Percentiles rank a stretch among this genome's conserved stretches.
Evolutionary conservation across 2,888 invertebrate genomes (phyloP).

Genomic region (Empis livida): DNA sequence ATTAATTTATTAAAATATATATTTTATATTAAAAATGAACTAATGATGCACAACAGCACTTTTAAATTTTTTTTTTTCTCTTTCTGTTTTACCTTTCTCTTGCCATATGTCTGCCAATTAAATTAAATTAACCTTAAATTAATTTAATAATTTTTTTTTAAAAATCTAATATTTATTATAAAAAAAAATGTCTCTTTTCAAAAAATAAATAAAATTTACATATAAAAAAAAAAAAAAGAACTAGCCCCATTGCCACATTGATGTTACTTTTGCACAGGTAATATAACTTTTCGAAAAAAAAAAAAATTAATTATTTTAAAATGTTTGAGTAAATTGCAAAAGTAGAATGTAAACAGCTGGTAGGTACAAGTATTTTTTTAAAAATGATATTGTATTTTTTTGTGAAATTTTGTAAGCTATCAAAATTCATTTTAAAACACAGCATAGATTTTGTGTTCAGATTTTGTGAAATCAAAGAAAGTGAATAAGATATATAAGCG

Average conservation of each 20-base stretch:
- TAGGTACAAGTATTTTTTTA: not conserved
- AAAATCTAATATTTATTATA: no score
- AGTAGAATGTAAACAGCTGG: not conserved
- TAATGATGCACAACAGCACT: conserved; percentile 26
- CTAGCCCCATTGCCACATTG: conserved; percentile 90
- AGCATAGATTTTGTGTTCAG: no score
- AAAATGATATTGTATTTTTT: not conserved
- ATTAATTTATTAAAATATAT: not conserved
- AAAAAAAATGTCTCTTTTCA: no score
- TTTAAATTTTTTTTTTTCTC: conserved; percentile 20
- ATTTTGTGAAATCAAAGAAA: no score
- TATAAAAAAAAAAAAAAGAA: not conserved
- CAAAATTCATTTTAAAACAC: no score
- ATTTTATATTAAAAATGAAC: not conserved
- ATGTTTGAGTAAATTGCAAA: not conserved
- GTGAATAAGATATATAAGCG: no score
- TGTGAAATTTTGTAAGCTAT: no score
- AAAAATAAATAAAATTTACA: no score
- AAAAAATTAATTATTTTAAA: conserved; percentile 9
- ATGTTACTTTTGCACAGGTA: conserved; percentile 92
- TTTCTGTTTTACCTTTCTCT: no score
- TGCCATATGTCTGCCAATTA: no score
- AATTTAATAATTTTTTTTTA: not conserved
- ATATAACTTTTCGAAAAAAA: conserved; percentile 36
- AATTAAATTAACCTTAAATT: no score